Evolutionary conservation across 2,113 vertebrate species (phyloP).

Genomic region (Oreochromis spilurus): DNA sequence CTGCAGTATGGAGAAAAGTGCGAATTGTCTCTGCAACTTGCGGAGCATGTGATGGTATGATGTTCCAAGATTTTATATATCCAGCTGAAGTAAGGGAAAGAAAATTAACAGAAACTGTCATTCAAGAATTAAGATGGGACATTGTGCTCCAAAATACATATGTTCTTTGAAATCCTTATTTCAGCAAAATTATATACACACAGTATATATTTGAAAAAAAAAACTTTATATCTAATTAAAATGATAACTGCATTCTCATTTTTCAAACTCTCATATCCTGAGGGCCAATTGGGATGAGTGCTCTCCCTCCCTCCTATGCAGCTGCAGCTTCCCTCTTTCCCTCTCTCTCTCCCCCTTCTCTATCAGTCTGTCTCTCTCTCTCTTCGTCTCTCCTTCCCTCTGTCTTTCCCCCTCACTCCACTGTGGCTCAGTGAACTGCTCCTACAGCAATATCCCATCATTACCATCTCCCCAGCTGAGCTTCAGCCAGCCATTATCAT

Average conservation of each 20-base stretch:
- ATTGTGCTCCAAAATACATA: conserved; percentile 25
- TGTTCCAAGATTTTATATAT: not conserved
- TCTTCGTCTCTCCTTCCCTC: conserved; percentile 38
- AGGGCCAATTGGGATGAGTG: conserved; percentile 99
- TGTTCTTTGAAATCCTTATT: conserved; percentile 98
- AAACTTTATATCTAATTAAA: conserved; percentile 99
- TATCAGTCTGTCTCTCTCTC: conserved; percentile 56
- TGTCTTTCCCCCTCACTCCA: conserved; percentile 72
- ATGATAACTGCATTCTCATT: conserved; percentile 99
- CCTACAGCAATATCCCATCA: conserved; percentile 99
- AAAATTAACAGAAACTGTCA: conserved; percentile 11
- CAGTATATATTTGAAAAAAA: conserved; percentile 75
- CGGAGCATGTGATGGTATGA: not conserved
- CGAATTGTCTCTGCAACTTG: not conserved
- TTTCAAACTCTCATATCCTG: conserved; percentile 99
- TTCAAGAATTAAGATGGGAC: conserved; percentile 19
- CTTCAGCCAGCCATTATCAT: conserved; percentile 97
- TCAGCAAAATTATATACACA: conserved; percentile 90
- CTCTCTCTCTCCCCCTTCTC: conserved; percentile 51
- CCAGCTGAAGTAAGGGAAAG: not conserved
- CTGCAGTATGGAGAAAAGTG: not conserved
- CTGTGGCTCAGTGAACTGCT: conserved; percentile 87
- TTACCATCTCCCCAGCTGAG: conserved; percentile 99
- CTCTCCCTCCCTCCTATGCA: conserved; percentile 43
- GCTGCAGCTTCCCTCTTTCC: conserved; percentile 21